A percentile compares a stretch with the other conserved stretches of the same genome.
Evolutionary conservation across 1,140 invertebrate species (phyloP).

Genomic region (Atta colombica): DNA sequence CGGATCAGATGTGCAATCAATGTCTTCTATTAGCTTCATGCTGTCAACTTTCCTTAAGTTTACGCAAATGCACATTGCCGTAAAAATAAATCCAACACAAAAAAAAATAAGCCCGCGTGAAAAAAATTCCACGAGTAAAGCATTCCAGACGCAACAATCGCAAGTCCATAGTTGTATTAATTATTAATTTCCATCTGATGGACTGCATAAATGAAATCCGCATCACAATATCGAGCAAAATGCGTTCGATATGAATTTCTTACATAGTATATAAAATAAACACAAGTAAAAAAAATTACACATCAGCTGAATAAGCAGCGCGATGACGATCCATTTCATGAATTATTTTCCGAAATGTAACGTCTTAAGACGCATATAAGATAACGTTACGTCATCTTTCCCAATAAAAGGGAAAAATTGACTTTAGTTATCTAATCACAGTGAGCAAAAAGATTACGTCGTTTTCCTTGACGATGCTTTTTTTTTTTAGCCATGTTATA

Average conservation of each 20-base stretch:
- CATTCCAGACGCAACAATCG: background rate
- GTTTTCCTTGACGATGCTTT: background rate
- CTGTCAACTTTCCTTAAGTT: constrained; percentile 25
- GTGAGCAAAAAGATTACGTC: constrained; percentile 17
- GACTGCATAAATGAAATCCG: constrained; percentile 7
- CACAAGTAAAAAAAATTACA: background rate
- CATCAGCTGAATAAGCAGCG: background rate
- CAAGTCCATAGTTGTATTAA: background rate
- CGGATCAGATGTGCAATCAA: background rate
- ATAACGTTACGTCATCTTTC: background rate
- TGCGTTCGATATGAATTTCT: background rate
- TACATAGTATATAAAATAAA: background rate
- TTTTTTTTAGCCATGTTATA: background rate
- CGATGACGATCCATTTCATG: background rate
- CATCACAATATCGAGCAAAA: background rate
- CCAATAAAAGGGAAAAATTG: background rate
- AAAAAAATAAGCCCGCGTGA: background rate
- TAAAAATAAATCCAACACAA: background rate
- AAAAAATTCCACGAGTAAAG: background rate
- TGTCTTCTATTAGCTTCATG: constrained; percentile 21
- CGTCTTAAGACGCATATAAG: background rate
- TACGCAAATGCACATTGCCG: background rate
- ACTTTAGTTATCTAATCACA: constrained; percentile 32
- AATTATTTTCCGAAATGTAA: constrained; percentile 3
- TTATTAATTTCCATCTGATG: background rate